Conservation (phyloP, 2,113 vertebrate genomes). For the Synchiropus splendidus region DNA sequence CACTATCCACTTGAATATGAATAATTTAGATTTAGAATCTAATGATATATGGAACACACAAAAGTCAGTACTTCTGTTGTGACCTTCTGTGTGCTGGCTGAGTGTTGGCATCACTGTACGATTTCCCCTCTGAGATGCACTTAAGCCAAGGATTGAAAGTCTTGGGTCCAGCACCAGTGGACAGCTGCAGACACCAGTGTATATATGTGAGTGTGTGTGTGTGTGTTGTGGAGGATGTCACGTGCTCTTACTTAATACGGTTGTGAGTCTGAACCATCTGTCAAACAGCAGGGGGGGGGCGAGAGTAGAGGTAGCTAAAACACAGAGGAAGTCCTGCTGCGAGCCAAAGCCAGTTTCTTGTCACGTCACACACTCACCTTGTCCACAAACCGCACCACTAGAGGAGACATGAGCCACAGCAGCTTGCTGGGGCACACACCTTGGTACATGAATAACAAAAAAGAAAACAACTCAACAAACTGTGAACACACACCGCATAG, state of each 20-base stretch:
- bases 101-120: constrained; percentile 12
- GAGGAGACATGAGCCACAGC: constrained; percentile 15
- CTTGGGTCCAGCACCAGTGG: constrained; percentile 13
- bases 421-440: constrained; percentile 13
- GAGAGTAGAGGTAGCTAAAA: neutral
- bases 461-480: constrained; percentile 1
- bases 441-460: constrained; percentile 10
- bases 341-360: constrained; percentile 30
- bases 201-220: constrained; percentile 12
- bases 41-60: no score
- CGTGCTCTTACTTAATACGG: constrained; percentile 23
- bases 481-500: constrained; percentile 6
- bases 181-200: constrained; percentile 22
- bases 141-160: constrained; percentile 6
- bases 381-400: constrained; percentile 25
- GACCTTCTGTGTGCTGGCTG: constrained; percentile 2
- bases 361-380: constrained; percentile 38
- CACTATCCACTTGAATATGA: no score
- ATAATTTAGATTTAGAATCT: no score
- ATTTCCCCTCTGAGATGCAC: constrained; percentile 14
- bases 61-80: neutral
- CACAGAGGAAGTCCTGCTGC: neutral
- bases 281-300: constrained; percentile 16
- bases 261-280: constrained; percentile 33
- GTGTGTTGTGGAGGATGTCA: constrained; percentile 29